Evolutionary conservation across 2,797 vertebrate genomes (phyloP), one percentile per base, ranked within the genome.

Genomic region (Poeciliopsis presidionis): DNA sequence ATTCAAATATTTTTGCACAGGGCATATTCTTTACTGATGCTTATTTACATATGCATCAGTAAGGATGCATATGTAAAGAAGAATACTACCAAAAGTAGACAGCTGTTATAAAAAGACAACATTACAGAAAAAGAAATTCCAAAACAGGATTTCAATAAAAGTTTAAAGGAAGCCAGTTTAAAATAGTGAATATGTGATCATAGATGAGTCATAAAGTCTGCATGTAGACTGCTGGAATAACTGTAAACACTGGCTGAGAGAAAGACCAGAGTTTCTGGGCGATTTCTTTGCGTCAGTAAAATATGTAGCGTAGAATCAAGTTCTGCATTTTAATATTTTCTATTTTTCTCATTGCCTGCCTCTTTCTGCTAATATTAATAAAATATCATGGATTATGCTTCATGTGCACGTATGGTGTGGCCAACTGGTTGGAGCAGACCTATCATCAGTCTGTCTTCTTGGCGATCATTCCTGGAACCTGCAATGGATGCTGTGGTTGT

Each of bases 401-500:
- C 67, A 70, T 43, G 22, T 43, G 39, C 39, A 69, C 25, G n/a
- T 69, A 41, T 41, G 18, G 63, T 67, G 63, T 67, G 20, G 36
- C 39, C 65, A 69, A 69, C 22, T 69, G 65, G 65, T 25, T 69
- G 39, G 39, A 43, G 36, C 59, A 67, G 33, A 67, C 63, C 63
- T 22, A 25, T 22, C 20, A 22, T 22, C 63, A 41, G 30, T 63
- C 36, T 41, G 63, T 67, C 63, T 67, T 41, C 20, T 39, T 67
- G 33, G 33, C 22, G 41, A 28, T 45, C 25, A 12, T 45, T 45
- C 41, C 67, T 46, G 67, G 22, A 69, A 43, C 12, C 22, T 45
- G 65, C 20, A n/a, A 14, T 45, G 11, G 41, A n/a, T 69, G 65
- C 41, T 43, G 33, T 20, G 61, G 61, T 65, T 41, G 36, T 25